Conservation (phyloP, 2,797 vertebrate genomes). For the Lithobates sylvaticus region DNA sequence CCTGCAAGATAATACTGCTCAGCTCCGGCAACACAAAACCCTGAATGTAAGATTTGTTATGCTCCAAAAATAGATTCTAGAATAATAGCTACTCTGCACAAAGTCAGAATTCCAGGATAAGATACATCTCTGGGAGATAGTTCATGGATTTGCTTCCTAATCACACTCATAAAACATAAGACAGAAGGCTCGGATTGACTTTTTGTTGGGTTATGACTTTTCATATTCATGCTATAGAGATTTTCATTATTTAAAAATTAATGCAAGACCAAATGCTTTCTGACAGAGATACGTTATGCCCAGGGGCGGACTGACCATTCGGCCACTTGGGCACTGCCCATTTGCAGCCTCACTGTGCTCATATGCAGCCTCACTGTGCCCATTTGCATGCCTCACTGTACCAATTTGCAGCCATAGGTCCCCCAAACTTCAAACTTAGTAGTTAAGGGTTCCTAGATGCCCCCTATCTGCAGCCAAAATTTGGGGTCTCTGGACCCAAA, state of each 20-base stretch:
- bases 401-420: too few species aligned
- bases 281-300: not conserved
- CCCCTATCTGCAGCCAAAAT: too few species aligned
- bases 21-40: not conserved
- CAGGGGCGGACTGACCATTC: too few species aligned
- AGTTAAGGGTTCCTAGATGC: too few species aligned
- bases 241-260: conserved; percentile 2
- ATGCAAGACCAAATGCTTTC: not conserved
- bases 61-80: conserved; percentile 1
- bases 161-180: not conserved
- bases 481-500: too few species aligned
- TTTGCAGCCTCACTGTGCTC: too few species aligned
- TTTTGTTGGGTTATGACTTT: conserved; percentile 13
- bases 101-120: not conserved
- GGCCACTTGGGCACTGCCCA: too few species aligned
- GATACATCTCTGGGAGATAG: not conserved
- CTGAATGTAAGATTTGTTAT: not conserved
- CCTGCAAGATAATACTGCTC: conserved; percentile 3
- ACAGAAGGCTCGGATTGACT: conserved; percentile 1
- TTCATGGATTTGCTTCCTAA: not conserved
- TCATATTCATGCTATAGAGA: not conserved
- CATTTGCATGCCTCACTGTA: too few species aligned
- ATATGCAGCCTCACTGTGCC: too few species aligned
- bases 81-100: not conserved
- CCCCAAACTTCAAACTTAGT: too few species aligned